Conservation (phyloP, 2,113 vertebrate species). For the Myrmophylax atrothorax region DNA sequence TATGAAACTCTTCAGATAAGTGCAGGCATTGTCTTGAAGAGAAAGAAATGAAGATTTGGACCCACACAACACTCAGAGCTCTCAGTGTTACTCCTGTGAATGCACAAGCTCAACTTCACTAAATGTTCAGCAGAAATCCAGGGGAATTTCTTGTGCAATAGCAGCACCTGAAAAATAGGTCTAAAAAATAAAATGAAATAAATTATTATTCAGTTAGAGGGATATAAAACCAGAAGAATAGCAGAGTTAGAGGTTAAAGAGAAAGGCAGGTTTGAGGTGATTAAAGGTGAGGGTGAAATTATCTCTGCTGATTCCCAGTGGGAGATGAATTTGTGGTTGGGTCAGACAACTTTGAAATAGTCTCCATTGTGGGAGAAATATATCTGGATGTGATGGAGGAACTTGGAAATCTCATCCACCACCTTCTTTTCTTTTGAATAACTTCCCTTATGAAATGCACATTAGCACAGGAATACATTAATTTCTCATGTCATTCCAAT, state of each 20-base stretch:
- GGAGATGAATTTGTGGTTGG: neutral
- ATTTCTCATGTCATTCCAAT: neutral
- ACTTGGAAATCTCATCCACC: neutral
- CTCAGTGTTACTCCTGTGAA: neutral
- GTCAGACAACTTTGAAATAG: neutral
- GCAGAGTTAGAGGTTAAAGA: neutral
- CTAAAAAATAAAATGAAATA: neutral
- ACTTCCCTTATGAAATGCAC: neutral
- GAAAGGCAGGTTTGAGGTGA: neutral
- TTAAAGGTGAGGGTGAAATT: neutral
- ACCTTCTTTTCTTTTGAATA: neutral
- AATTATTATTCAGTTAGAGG: neutral
- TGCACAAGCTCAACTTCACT: neutral
- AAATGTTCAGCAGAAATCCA: neutral
- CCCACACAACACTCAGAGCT: neutral
- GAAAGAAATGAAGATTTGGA: neutral
- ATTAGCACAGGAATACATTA: neutral
- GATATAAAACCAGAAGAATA: neutral
- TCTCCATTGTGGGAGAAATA: neutral
- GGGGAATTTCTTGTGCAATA: neutral
- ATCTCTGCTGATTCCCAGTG: neutral
- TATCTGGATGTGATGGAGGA: neutral
- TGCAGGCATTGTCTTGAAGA: neutral
- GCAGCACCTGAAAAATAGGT: accelerated
- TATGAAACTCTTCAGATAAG: neutral